A percentile compares a stretch with the other conserved stretches of the same genome.
These are phyloP conservation scores for Charanyca ferruginea DNA, from an alignment of 2,888 invertebrate genomes.

Conservation along the genomic window DNA sequence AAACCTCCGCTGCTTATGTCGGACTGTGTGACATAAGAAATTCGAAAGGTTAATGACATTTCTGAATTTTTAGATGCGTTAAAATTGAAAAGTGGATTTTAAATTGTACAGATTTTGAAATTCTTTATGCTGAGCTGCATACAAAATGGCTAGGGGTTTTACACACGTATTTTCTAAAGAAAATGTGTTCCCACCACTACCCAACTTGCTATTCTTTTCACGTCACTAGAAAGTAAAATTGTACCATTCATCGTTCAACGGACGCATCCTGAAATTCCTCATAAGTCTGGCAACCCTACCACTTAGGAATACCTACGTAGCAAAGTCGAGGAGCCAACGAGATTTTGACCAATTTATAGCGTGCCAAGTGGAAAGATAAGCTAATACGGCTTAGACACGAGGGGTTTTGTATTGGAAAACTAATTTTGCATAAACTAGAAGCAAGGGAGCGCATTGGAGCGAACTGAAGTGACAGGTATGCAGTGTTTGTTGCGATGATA, in stretches of 20 bases:
- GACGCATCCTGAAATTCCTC: not conserved
- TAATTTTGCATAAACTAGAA: constrained; percentile 86
- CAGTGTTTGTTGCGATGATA: constrained; percentile 51
- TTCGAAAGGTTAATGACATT: too few species aligned
- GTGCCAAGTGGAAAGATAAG: constrained; percentile 91
- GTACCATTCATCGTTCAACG: not conserved
- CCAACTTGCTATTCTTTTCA: too few species aligned
- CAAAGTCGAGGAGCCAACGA: constrained; percentile 86
- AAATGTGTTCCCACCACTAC: too few species aligned
- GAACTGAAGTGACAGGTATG: constrained; percentile 66
- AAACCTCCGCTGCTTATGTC: too few species aligned
- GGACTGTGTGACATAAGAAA: too few species aligned
- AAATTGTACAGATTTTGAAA: too few species aligned
- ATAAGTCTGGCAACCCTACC: constrained; percentile 70
- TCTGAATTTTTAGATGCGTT: too few species aligned
- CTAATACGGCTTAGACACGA: constrained; percentile 83
- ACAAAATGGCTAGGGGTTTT: too few species aligned
- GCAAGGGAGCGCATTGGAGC: constrained; percentile 70
- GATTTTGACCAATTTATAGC: constrained; percentile 91
- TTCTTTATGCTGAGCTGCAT: too few species aligned
- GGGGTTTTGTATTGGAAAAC: constrained; percentile 86
- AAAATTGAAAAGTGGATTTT: too few species aligned
- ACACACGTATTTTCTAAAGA: too few species aligned
- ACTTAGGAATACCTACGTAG: constrained; percentile 82
- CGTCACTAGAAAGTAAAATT: not conserved